A percentile compares a stretch with the other conserved stretches of the same genome.
Conservation (phyloP, 2,888 invertebrate species). For the Homarus gammarus region DNA sequence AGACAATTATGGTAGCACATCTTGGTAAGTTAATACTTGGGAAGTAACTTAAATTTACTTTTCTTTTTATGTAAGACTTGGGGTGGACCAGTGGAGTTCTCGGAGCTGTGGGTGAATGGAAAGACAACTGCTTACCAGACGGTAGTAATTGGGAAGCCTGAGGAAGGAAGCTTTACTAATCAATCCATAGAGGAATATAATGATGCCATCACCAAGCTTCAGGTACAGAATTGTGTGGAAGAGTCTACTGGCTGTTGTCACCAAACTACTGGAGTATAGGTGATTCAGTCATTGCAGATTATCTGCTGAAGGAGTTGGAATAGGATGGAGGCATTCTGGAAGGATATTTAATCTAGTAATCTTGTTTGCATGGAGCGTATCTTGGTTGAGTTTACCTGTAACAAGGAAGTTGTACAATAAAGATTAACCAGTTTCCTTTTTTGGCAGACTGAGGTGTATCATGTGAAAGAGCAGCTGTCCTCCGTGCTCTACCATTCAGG, state of each 20-base stretch:
- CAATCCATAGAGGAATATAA: not conserved
- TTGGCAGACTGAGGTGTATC: not conserved
- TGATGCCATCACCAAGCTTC: not conserved
- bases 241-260: no score
- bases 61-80: constrained; percentile 5
- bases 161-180: not conserved
- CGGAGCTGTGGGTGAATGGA: not conserved
- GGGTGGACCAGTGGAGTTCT: constrained; percentile 1
- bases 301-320: no score
- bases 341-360: no score
- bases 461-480: not conserved
- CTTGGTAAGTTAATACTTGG: no score
- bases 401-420: not conserved
- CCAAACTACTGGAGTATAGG: no score
- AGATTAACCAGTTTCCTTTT: not conserved
- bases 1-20: no score
- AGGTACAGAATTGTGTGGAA: no score
- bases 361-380: no score
- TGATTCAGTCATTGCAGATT: no score
- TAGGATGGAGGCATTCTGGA: no score
- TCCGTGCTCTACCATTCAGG: constrained; percentile 11
- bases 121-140: not conserved
- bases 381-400: no score
- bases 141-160: not conserved
- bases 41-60: no score